phyloP scores from a whole-genome alignment of 2,113 vertebrate species.

The Syrrhaptes paradoxus region DNA sequence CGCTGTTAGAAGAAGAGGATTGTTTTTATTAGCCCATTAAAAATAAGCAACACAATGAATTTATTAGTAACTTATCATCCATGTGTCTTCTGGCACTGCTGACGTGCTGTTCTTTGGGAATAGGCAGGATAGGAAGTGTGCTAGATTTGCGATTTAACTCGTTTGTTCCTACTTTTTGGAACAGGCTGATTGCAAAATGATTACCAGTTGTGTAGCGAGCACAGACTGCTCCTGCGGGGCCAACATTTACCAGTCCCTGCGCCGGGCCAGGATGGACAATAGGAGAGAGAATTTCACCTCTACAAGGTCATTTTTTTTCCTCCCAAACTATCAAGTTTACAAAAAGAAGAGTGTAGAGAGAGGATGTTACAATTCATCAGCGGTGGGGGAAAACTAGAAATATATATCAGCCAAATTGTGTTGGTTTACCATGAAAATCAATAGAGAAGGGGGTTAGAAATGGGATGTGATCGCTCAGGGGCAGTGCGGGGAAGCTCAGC shows the following conservation, averaged over 20 bases:
- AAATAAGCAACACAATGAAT: slow-evolving; percentile 55
- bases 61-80: slow-evolving; percentile 55
- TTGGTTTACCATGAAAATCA: slow-evolving; percentile 6
- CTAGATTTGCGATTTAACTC: slow-evolving; percentile 14
- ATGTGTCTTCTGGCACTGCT: slow-evolving; percentile 53
- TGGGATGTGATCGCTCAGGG: background rate
- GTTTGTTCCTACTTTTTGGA: slow-evolving; percentile 43
- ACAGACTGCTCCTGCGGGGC: background rate
- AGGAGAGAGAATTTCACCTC: background rate
- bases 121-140: slow-evolving; percentile 13
- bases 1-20: background rate
- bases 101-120: slow-evolving; percentile 38
- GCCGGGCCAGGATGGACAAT: background rate
- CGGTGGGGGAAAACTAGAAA: background rate
- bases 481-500: background rate
- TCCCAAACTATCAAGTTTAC: background rate
- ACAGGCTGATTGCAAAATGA: slow-evolving; percentile 11
- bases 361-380: background rate
- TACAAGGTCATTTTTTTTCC: background rate
- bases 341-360: background rate
- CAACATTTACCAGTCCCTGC: background rate
- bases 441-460: background rate
- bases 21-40: slow-evolving; percentile 46
- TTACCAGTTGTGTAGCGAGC: background rate
- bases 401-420: background rate